These are phyloP conservation scores for Plectrocnemia conspersa DNA, from an alignment of 1,140 invertebrate species.

Conservation along the genomic window DNA sequence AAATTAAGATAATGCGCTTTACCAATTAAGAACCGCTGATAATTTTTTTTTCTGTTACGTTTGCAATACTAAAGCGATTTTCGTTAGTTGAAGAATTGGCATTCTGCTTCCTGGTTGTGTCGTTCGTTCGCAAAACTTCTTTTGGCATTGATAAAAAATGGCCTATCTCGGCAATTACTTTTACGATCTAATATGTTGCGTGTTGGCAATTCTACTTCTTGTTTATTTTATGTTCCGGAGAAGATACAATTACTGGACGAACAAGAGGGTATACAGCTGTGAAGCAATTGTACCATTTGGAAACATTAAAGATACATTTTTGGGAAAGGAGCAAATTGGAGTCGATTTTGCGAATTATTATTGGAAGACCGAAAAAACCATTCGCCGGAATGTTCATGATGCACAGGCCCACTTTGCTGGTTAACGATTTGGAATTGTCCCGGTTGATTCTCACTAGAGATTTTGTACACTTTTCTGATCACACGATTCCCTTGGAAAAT, in stretches of 20 bases:
- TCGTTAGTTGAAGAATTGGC: too few species aligned
- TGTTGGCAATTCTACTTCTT: too few species aligned
- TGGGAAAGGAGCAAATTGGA: constrained; percentile 39
- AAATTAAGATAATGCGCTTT: too few species aligned
- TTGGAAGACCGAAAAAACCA: constrained; percentile 15
- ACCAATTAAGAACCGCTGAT: too few species aligned
- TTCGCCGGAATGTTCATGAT: constrained; percentile 39
- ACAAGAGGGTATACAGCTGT: neutral
- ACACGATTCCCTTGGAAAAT: constrained; percentile 50
- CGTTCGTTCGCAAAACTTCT: too few species aligned
- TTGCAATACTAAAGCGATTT: too few species aligned
- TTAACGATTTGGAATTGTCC: constrained; percentile 51
- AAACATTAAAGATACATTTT: constrained; percentile 37
- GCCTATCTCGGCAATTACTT: too few species aligned
- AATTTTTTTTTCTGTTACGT: too few species aligned
- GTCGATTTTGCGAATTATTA: constrained; percentile 38
- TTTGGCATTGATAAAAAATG: too few species aligned
- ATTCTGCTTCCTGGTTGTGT: too few species aligned
- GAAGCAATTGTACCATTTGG: neutral
- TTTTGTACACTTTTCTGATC: constrained; percentile 54
- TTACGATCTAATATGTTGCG: too few species aligned
- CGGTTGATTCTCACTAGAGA: constrained; percentile 57
- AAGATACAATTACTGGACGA: constrained; percentile 7
- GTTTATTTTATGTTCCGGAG: too few species aligned
- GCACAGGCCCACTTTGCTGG: constrained; percentile 42